A percentile compares a stretch with the other conserved stretches of the same genome.
Conservation (phyloP, 2,888 invertebrate genomes). For the Diarsia brunnea region DNA sequence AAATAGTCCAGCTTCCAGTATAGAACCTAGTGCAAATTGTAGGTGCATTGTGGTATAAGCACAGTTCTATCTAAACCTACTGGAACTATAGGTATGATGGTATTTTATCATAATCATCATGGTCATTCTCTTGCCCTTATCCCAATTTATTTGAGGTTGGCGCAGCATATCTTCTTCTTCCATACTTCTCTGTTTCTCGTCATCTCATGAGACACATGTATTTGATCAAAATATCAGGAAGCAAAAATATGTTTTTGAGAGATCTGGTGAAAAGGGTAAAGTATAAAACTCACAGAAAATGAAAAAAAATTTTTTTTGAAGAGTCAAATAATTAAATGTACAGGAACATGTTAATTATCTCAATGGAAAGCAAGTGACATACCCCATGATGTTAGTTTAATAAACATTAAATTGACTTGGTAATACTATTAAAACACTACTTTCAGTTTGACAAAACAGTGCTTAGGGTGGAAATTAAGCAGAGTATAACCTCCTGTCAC, state of each 20-base stretch:
- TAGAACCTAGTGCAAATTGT: neutral
- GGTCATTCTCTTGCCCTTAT: too few relatives aligned
- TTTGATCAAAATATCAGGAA: neutral
- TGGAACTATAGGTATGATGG: neutral
- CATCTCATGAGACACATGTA: too few relatives aligned
- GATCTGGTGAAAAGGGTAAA: neutral
- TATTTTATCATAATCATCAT: neutral
- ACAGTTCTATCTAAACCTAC: neutral
- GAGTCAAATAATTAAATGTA: slow-evolving; percentile 7
- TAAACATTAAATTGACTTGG: slow-evolving; percentile 17
- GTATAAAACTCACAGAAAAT: neutral
- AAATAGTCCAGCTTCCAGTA: neutral
- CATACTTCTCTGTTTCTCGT: too few relatives aligned
- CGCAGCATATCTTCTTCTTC: too few relatives aligned
- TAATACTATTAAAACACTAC: neutral
- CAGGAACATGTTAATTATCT: slow-evolving; percentile 35
- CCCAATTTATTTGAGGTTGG: too few relatives aligned
- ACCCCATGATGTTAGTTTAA: neutral
- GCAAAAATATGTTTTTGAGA: neutral
- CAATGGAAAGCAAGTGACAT: neutral
- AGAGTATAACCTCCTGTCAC: too few relatives aligned
- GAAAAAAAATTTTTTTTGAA: neutral
- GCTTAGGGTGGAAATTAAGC: too few relatives aligned
- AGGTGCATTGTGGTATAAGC: neutral
- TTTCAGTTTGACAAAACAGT: neutral